Conservation (phyloP, 30 jellyfish, hydroid and myxozoan genomes). For the Catostylus mosaicus region DNA sequence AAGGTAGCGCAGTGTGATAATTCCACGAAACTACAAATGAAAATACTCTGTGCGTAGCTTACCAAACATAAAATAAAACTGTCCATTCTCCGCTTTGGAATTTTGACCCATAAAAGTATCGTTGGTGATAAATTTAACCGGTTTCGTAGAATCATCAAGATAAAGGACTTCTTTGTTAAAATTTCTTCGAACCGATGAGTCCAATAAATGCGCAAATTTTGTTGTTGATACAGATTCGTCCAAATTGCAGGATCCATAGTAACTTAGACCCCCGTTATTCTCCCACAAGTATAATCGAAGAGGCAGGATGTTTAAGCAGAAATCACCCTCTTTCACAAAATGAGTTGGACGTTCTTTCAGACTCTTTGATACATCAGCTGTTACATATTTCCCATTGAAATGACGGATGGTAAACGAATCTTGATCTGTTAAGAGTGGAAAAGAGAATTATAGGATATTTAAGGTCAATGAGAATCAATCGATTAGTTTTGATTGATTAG, state of each 20-base stretch:
- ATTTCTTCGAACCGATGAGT: neutral
- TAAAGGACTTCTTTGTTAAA: neutral
- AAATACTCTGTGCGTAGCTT: too few species aligned
- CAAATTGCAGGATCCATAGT: neutral
- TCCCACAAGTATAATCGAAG: neutral
- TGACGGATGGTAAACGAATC: conserved; percentile 9
- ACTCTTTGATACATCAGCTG: neutral
- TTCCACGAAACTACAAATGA: too few species aligned
- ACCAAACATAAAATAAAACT: neutral
- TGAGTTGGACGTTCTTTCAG: neutral
- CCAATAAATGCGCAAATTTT: neutral
- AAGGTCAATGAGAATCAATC: too few species aligned
- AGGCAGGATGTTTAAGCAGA: neutral
- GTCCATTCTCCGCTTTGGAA: neutral
- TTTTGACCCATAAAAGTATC: neutral
- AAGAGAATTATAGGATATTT: too few species aligned
- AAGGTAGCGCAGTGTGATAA: too few species aligned
- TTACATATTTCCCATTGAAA: neutral
- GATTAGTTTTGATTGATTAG: too few species aligned
- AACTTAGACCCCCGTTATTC: neutral
- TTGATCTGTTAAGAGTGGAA: neutral
- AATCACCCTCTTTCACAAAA: neutral
- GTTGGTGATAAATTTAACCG: neutral
- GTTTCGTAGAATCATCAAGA: neutral
- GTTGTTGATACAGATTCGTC: neutral